These are phyloP conservation scores for Rhineura floridana DNA, from an alignment of 2,113 vertebrate genomes.

Conservation along the genomic window DNA sequence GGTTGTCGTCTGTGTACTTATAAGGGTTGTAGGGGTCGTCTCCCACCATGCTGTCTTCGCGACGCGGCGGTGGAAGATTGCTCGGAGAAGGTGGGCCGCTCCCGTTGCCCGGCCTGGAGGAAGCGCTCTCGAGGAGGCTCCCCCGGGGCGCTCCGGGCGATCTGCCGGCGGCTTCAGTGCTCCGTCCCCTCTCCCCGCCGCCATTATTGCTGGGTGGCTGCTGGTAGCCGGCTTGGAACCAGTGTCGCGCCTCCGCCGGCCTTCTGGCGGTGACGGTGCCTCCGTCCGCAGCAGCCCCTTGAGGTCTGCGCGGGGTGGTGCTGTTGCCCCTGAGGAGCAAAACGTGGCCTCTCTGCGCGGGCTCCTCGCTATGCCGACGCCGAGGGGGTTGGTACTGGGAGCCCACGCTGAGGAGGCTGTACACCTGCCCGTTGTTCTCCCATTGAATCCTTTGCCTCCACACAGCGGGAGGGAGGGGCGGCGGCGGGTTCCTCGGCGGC, in stretches of 20 bases:
- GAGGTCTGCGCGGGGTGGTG: slow-evolving; percentile 55
- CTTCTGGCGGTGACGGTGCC: slow-evolving; percentile 1
- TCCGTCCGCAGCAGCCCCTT: slow-evolving; percentile 36
- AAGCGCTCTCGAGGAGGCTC: neutral
- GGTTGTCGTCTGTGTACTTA: slow-evolving; percentile 89
- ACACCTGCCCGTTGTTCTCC: slow-evolving; percentile 91
- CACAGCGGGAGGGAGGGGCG: slow-evolving; percentile 66
- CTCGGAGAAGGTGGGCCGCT: slow-evolving; percentile 53
- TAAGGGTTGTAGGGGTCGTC: slow-evolving; percentile 92
- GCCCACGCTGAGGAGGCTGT: slow-evolving; percentile 85
- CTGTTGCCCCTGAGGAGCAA: slow-evolving; percentile 64
- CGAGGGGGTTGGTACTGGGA: slow-evolving; percentile 81
- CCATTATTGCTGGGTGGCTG: neutral
- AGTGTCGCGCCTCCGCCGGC: slow-evolving; percentile 5
- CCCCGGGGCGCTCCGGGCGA: neutral
- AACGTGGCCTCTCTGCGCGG: slow-evolving; percentile 46
- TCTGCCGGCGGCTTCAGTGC: slow-evolving; percentile 33
- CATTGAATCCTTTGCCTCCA: slow-evolving; percentile 84
- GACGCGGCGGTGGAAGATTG: slow-evolving; percentile 58
- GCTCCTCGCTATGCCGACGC: slow-evolving; percentile 72
- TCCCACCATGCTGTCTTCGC: slow-evolving; percentile 86
- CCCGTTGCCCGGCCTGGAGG: slow-evolving; percentile 16
- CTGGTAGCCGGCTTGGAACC: slow-evolving; percentile 58
- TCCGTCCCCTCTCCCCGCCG: neutral
- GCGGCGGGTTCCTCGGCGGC: slow-evolving; percentile 63